Evolutionary conservation across 2,888 invertebrate genomes (phyloP), one percentile per base, ranked within the genome.

Genomic region (Phlogophora meticulosa): DNA sequence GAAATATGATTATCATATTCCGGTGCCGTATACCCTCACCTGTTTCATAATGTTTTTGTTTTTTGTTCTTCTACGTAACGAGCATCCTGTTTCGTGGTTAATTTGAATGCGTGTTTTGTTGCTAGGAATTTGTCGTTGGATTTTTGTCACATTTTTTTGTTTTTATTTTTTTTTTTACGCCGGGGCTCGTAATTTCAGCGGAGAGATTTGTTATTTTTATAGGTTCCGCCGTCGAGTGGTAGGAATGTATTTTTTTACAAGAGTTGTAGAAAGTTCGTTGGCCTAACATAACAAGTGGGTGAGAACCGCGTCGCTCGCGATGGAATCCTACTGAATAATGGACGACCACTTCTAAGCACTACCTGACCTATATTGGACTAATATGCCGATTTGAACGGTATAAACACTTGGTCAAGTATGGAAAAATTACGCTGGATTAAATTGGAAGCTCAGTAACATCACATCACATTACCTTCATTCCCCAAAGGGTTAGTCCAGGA

Each of bases 101-200:
- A 93, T 94, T 93, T 92, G 90, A 90, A 92, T 91, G 88, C 90
- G 87, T 89, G 90, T 92, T 93, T 91, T 91, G 90, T 91, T 88
- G 81, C 87, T 86, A 86, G 85, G 85, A 88, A 87, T 88, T 91
- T 86, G 85, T 85, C 51, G 85, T 85, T 85, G 87, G 82, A 86
- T 88, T 90, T 90, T 90, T 88, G 88, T 85, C 85, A 82, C 78
- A 83, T 87, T 87, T 84, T 76, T 84, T 83, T 83, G 79, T 71
- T 63, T 42, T 68, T 38, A 42, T 38, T 7, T n/a, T n/a, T n/a
- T n/a, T n/a, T n/a, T n/a, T n/a, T n/a, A n/a, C n/a, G n/a, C n/a
- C n/a, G n/a, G n/a, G n/a, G n/a, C 48, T 53, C 63, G 63, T 76
- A 72, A 81, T 72, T 81, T 84, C 67, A 36, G 48, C 22, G 57